Conservation (phyloP, 2,888 invertebrate genomes). For the Pimpla rufipes region DNA sequence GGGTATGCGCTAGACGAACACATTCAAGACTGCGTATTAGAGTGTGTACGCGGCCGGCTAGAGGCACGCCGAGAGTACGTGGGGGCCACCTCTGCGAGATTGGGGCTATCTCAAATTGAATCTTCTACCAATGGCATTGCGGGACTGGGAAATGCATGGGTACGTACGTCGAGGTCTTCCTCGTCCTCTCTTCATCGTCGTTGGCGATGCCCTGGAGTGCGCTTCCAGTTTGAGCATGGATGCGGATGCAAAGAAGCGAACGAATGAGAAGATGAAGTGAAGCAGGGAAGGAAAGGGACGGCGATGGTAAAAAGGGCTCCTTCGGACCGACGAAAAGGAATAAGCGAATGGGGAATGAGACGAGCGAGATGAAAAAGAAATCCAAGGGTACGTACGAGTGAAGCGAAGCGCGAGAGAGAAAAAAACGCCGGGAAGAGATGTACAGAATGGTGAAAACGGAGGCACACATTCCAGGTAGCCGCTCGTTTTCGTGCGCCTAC, state of each 20-base stretch:
- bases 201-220: conserved; percentile 41
- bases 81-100: conserved; percentile 72
- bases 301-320: conserved; percentile 47
- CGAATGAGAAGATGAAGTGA: conserved; percentile 22
- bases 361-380: conserved; percentile 37
- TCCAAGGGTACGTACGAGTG: conserved; percentile 30
- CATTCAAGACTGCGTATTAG: conserved; percentile 47
- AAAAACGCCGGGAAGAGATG: conserved; percentile 14
- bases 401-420: background rate
- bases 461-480: conserved; percentile 36
- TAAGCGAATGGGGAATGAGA: conserved; percentile 30
- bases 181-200: conserved; percentile 33
- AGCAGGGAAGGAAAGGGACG: conserved; percentile 23
- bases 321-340: conserved; percentile 32
- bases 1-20: conserved; percentile 16
- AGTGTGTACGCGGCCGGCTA: conserved; percentile 17
- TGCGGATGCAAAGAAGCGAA: conserved; percentile 38
- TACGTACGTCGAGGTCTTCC: conserved; percentile 23
- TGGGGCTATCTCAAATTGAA: conserved; percentile 81
- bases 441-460: conserved; percentile 40
- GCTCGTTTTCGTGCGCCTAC: conserved; percentile 50
- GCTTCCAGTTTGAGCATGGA: conserved; percentile 45
- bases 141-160: conserved; percentile 67
- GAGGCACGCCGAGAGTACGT: conserved; percentile 28
- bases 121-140: conserved; percentile 79